Evolutionary conservation across 92 coral and sea anemone genomes (phyloP).

Genomic region (Actinostola sp.): DNA sequence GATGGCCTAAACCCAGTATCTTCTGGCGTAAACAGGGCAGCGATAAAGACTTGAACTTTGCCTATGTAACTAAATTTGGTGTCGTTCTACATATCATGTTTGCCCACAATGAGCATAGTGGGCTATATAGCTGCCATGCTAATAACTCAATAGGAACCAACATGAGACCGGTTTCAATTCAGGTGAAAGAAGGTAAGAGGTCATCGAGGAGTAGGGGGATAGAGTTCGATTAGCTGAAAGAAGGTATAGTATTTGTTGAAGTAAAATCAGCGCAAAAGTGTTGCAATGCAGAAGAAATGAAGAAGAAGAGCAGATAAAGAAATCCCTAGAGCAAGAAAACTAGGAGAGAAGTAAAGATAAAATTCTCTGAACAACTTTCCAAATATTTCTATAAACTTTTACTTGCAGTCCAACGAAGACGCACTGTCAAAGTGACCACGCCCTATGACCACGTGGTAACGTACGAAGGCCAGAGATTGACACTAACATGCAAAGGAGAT

Average conservation of each 20-base stretch:
- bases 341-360: too few species aligned
- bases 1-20: constrained; percentile 66
- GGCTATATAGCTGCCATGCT: constrained; percentile 21
- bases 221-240: too few species aligned
- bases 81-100: constrained; percentile 11
- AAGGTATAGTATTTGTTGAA: too few species aligned
- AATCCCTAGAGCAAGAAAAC: too few species aligned
- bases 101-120: constrained; percentile 15
- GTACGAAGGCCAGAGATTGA: constrained; percentile 19
- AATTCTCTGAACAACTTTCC: too few species aligned
- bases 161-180: neutral
- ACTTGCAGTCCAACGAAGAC: neutral
- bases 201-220: too few species aligned
- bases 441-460: constrained; percentile 4
- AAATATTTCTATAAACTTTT: too few species aligned
- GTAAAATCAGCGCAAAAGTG: too few species aligned
- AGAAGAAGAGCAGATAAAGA: too few species aligned
- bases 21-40: constrained; percentile 52
- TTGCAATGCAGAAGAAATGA: too few species aligned
- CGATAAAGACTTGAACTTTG: constrained; percentile 2
- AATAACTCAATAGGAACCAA: constrained; percentile 29
- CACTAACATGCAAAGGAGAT: constrained; percentile 6
- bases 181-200: constrained; percentile 10
- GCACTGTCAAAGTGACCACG: constrained; percentile 6
- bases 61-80: neutral